phyloP scores from a whole-genome alignment of 2,888 invertebrate genomes.

The Seira ritae region DNA sequence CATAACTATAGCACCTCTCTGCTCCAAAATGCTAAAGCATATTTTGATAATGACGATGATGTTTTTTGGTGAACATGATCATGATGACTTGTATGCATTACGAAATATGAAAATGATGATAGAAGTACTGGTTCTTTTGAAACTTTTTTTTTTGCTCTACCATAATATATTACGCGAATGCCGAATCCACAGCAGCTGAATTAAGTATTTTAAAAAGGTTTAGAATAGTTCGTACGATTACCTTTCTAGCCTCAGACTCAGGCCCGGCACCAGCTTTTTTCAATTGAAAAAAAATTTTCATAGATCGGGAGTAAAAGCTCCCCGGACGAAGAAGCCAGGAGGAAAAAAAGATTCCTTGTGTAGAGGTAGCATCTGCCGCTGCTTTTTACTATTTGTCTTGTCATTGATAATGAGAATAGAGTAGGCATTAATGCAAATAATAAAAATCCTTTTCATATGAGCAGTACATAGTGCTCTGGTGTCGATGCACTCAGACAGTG shows the following conservation, averaged over 20 bases:
- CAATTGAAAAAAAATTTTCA: neutral
- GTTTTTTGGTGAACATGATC: too few species aligned
- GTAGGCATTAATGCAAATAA: conserved; percentile 9
- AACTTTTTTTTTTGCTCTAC: neutral
- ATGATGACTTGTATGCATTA: neutral
- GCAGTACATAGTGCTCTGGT: conserved; percentile 13
- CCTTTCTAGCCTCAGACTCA: neutral
- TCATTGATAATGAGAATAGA: conserved; percentile 41
- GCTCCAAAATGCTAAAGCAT: neutral
- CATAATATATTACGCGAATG: neutral
- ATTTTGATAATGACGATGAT: neutral
- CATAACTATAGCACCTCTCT: neutral
- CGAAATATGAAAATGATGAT: conserved; percentile 13
- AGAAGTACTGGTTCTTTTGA: conserved; percentile 10
- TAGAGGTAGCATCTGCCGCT: conserved; percentile 6
- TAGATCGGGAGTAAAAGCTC: neutral
- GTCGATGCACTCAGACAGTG: conserved; percentile 41
- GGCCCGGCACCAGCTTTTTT: neutral
- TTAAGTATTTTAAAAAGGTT: neutral
- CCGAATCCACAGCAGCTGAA: neutral
- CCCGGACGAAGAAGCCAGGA: neutral
- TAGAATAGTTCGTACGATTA: neutral
- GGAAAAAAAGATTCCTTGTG: neutral
- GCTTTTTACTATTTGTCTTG: conserved; percentile 44
- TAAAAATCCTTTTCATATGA: neutral